Base-by-base conservation (phyloP, 2,113 vertebrate genomes). In the Scatophagus argus region DNA sequence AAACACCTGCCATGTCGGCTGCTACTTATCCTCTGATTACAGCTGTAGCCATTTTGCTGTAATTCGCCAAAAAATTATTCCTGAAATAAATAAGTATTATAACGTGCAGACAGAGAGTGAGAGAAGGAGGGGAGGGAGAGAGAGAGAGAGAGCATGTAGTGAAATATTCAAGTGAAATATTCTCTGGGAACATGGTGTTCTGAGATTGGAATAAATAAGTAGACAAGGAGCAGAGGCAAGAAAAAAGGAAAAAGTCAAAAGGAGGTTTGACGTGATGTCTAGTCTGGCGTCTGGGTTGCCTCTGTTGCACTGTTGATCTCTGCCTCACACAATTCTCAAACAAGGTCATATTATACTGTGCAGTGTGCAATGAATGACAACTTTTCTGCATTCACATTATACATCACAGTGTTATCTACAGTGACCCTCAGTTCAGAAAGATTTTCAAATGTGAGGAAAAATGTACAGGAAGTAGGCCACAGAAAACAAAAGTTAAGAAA, bases 1-100 rank as follows among this genome's bases (percentile, higher is more conserved):
- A 89, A 94, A 93, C 94, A 95, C 93, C 94, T 95, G 93, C 92
- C 92, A 91, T 92, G 90, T 93, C 89, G 88, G 82, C 92, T 89
- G 88, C 91, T 91, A 94, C 93, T 93, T 93, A 94, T 94, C 92
- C 91, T 87, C 79, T 92, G 94, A 94, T 94, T 94, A 94, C 91
- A 92, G 91, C 91, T 91, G 89, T 85, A 93, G 90, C 86, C 84
- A 91, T 94, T 93, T 91, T 91, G 82, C 85, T 76, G 90, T 93
- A 92, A 93, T 93, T 94, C 84, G 80, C 85, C 79, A 73, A 91
- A 92, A 92, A 90, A 89, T 84, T 77, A 91, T 92, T 89, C 87
- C 86, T 38, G 86, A 90, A 93, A 93, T 93, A 93, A 93, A 94
- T 91, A 91, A 91, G 90, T 93, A 90, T 91, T 86, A 75, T 68